Conservation (phyloP, 2,113 vertebrate genomes). For the Todiramphus chloris region DNA sequence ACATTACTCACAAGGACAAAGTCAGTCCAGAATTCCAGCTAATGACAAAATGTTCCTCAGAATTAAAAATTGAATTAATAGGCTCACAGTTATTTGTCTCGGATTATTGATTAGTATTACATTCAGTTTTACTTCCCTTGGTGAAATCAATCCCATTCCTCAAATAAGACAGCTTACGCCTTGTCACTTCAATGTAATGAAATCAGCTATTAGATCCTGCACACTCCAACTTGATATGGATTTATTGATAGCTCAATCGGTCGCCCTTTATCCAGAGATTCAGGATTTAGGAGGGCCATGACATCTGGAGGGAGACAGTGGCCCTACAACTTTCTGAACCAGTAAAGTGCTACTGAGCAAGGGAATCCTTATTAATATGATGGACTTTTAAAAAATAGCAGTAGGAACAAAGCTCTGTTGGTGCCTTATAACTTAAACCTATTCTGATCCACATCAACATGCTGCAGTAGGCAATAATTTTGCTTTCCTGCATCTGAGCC, state of each 20-base stretch:
- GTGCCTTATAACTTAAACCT: background rate
- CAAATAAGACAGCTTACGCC: background rate
- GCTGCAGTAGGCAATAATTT: background rate
- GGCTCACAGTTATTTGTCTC: constrained; percentile 23
- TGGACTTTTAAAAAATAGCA: background rate
- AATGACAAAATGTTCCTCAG: background rate
- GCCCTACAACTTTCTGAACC: background rate
- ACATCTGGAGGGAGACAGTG: background rate
- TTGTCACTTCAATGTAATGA: constrained; percentile 1
- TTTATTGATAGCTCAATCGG: background rate
- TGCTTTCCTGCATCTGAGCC: background rate
- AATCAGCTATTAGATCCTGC: background rate
- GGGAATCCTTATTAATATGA: background rate
- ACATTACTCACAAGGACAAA: background rate
- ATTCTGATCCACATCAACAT: background rate
- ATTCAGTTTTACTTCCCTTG: constrained; percentile 32
- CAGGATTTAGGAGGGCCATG: background rate
- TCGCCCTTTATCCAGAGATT: background rate
- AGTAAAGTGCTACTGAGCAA: background rate
- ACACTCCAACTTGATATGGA: background rate
- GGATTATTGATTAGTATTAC: constrained; percentile 38
- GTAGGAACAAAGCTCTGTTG: background rate
- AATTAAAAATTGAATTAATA: constrained; percentile 43
- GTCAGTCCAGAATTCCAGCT: constrained; percentile 10
- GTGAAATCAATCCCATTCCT: constrained; percentile 44